Evolutionary conservation across 1,140 invertebrate species (phyloP), one percentile per base, ranked within the genome.

Genomic region (Drosophila grimshawi): DNA sequence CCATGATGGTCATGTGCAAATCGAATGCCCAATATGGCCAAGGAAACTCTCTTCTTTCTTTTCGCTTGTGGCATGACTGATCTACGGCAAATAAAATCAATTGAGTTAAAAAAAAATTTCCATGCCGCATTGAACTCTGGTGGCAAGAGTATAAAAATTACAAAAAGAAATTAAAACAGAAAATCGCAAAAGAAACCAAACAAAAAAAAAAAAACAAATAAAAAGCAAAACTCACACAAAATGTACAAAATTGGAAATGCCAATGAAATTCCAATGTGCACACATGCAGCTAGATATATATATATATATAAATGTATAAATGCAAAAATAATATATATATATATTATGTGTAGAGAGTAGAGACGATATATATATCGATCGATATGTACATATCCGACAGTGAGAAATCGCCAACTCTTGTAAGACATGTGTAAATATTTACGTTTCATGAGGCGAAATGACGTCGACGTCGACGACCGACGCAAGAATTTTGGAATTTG

Each of bases 391-490:
- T 66, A 80, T 80, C 66, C 83, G 82, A 86, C 76, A 78, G 72
- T 74, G 80, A 86, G 67, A 82, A 79, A 86, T 86, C 39, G 73
- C 62, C 83, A 88, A 75, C 65, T 74, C 80, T 82, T 83, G 82
- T 86, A 86, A 88, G 82, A 88, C 83, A 86, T 80, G 68, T 88
- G 82, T 88, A 86, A 86, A 86, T 86, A 86, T 86, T 86, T 86
- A 86, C 85, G 72, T 88, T 83, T 35, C 52, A 35, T 39, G 43
- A 39, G 53, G 43, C 45, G 51, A 77, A 82, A 67, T 88, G 81
- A 86, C 82, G 82, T 82, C 66, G 81, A 86, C 76, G 81, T 86
- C 82, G 82, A 80, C 85, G 85, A 86, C 85, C 82, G 82, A 83
- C 82, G 82, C 82, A 86, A 86, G 82, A 86, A 86, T 86, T 86